Percentiles rank a stretch among this genome's conserved stretches.
These are phyloP conservation scores for Agapostemon virescens DNA, from an alignment of 2,888 invertebrate genomes.

Conservation along the genomic window DNA sequence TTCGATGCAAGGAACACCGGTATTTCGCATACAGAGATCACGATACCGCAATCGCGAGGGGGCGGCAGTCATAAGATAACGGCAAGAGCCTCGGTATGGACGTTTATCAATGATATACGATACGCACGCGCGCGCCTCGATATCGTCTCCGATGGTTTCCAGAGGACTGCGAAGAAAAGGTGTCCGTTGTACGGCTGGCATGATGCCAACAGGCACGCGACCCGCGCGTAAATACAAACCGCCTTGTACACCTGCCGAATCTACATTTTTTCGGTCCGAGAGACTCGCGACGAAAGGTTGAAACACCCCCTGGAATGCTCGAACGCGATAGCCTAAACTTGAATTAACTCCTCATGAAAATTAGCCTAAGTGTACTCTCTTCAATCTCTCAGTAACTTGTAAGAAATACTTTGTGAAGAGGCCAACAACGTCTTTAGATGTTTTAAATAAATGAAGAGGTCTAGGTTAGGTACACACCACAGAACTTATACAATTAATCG, in stretches of 20 bases:
- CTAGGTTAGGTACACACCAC: no score
- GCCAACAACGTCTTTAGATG: no score
- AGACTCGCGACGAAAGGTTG: neutral
- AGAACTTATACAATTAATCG: no score
- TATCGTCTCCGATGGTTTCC: conserved; percentile 43
- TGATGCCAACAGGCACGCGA: conserved; percentile 79
- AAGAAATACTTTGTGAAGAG: no score
- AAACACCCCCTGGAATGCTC: neutral
- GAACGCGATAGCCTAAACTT: neutral
- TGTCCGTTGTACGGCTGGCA: conserved; percentile 71
- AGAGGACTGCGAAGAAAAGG: conserved; percentile 51
- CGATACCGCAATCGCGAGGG: conserved; percentile 56
- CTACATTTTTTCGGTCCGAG: neutral
- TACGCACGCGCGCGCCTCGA: conserved; percentile 48
- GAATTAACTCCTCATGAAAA: neutral
- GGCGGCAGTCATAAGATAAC: conserved; percentile 64
- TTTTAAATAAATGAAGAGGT: no score
- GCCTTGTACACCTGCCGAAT: conserved; percentile 64
- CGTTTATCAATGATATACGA: conserved; percentile 78
- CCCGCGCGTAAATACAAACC: conserved; percentile 74
- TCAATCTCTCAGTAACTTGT: no score
- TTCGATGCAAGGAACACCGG: neutral
- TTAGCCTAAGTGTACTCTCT: no score
- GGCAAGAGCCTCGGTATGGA: conserved; percentile 67
- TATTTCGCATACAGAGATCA: conserved; percentile 26